A percentile compares a stretch with the other conserved stretches of the same genome.
Evolutionary conservation across 2,888 invertebrate species (phyloP).

Genomic region (Amaurobius ferox): DNA sequence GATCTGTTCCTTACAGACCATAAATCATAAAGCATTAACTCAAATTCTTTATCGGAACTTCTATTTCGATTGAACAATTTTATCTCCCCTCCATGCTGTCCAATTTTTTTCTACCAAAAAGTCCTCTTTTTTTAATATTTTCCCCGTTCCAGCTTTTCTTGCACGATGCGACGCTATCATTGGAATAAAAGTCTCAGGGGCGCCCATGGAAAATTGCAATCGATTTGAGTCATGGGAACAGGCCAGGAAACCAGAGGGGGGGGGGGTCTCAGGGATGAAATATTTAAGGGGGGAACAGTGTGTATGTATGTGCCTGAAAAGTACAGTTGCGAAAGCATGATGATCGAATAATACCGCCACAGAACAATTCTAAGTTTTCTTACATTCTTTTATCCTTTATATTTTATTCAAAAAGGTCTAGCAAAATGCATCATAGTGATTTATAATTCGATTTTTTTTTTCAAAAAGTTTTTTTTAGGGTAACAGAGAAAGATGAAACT

Average conservation of each 20-base stretch:
- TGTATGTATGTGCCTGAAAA: background rate
- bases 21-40: background rate
- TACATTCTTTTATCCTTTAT: background rate
- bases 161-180: background rate
- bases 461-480: too few species aligned
- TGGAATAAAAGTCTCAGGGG: constrained; percentile 31
- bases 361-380: background rate
- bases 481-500: too few species aligned
- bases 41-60: background rate
- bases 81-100: background rate
- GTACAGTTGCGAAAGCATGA: background rate
- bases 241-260: constrained; percentile 2
- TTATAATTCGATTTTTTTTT: too few species aligned
- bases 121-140: constrained; percentile 7
- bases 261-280: constrained; percentile 1
- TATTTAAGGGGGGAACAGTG: background rate
- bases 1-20: background rate
- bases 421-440: too few species aligned
- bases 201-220: constrained; percentile 62
- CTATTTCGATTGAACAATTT: constrained; percentile 6
- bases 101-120: background rate
- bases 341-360: background rate
- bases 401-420: too few species aligned
- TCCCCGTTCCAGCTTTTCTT: background rate
- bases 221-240: constrained; percentile 49